phyloP scores from a whole-genome alignment of 2,888 invertebrate species.

The Drosophila paucipuncta region DNA sequence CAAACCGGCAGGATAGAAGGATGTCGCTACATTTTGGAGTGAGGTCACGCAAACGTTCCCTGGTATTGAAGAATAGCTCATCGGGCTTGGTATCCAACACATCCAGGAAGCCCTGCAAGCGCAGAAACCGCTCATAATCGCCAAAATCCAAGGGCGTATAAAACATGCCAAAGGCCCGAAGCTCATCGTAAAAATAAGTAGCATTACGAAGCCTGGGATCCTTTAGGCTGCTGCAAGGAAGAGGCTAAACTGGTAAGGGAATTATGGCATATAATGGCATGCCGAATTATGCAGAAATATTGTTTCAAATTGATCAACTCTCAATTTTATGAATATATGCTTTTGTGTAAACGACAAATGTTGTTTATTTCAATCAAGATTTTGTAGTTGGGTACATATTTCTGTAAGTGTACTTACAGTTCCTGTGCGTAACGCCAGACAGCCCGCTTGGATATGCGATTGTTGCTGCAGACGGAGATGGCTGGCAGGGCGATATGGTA shows the following conservation, averaged over 20 bases:
- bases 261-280: background rate
- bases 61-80: conserved; percentile 79
- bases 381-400: background rate
- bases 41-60: conserved; percentile 69
- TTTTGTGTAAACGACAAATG: background rate
- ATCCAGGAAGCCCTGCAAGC: conserved; percentile 81
- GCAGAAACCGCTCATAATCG: conserved; percentile 66
- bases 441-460: conserved; percentile 86
- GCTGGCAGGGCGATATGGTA: conserved; percentile 87
- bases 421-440: conserved; percentile 81
- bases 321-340: background rate
- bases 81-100: conserved; percentile 67
- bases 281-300: background rate
- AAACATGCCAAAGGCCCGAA: conserved; percentile 73
- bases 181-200: conserved; percentile 63
- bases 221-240: conserved; percentile 52
- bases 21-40: conserved; percentile 84
- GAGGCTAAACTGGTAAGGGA: background rate
- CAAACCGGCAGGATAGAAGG: conserved; percentile 80
- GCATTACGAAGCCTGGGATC: conserved; percentile 58
- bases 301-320: background rate
- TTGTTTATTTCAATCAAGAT: background rate
- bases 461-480: conserved; percentile 87
- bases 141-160: conserved; percentile 47
- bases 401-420: conserved; percentile 76